Evolutionary conservation across 1,140 invertebrate genomes (phyloP), one percentile per base, ranked within the genome.

Genomic region (Neodiprion lecontei): DNA sequence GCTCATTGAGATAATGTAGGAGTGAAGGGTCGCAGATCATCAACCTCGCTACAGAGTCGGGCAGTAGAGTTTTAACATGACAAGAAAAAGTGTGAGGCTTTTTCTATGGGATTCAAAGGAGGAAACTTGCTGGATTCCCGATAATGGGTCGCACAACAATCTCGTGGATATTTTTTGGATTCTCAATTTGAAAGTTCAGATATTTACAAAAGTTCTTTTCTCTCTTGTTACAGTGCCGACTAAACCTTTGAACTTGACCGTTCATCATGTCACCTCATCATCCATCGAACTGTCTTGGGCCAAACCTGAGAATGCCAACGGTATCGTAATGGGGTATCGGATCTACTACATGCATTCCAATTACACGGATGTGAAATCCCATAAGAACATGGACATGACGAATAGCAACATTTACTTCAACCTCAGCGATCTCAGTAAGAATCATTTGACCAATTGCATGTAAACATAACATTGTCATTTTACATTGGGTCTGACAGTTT

Each of bases 201-300:
- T 5, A 40, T 40, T 40, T 40, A 40, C 28, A 40, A 40, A 40
- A 40, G 28, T 40, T 40, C 28, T 40, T 61, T 61, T 61, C 9
- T 61, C 11, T 61, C 53, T 12, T n/a, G 73, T 90, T 90, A 12
- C 90, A 95, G 95, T 95, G 87, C 95, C 95, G 85, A 94, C 92
- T 85, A 93, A 94, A 83, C 96, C 96, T 70, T 89, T 92, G 81
- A 96, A 96, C 89, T 90, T 97, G 75, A 94, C 92, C 76, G 91
- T 95, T 14, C 89, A 92, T 75, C 91, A 92, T 84, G 92, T 96
- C 66, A 94, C 93, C 72, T 91, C 95, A 75, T 92, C 91, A 67
- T 93, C 93, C 82, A 93, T 97, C 78, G 92, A 93, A 74, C 89
- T 97, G 79, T 91, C 91, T 79, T 97, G 96, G 96, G 89, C 88